A percentile compares a stretch with the other conserved stretches of the same genome.
Evolutionary conservation across 1,140 invertebrate genomes (phyloP).

Genomic region (Liolophura sinensis): DNA sequence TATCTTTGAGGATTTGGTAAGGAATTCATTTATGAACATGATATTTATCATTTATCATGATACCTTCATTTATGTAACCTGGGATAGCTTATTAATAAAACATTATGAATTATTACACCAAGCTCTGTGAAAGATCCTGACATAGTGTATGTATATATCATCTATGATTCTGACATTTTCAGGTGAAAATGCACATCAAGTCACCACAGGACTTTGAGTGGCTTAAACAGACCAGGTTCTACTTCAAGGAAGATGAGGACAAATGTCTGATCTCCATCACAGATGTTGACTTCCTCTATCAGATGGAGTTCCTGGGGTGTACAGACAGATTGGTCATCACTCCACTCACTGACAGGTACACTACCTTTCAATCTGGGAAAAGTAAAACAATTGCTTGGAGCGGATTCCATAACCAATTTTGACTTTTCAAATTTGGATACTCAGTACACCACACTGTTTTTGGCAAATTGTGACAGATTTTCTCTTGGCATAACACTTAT

Average conservation of each 20-base stretch:
- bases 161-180: constrained; percentile 1
- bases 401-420: too few species aligned
- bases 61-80: too few species aligned
- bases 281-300: constrained; percentile 92
- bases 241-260: constrained; percentile 94
- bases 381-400: too few species aligned
- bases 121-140: too few species aligned
- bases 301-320: constrained; percentile 97
- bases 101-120: background rate
- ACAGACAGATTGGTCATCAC: constrained; percentile 95
- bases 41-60: too few species aligned
- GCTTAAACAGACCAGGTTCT: constrained; percentile 95
- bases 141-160: too few species aligned
- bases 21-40: too few species aligned
- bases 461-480: background rate
- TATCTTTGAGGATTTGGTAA: constrained; percentile 93
- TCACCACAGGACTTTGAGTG: constrained; percentile 90
- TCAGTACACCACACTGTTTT: too few species aligned
- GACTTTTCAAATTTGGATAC: too few species aligned
- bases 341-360: constrained; percentile 89
- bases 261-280: constrained; percentile 92
- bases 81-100: too few species aligned
- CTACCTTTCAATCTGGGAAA: background rate
- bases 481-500: too few species aligned
- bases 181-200: constrained; percentile 55